Percentiles rank a stretch among this genome's conserved stretches.
These are phyloP conservation scores for Sebastes schlegelii DNA, from an alignment of 2,113 vertebrate genomes.

Conservation along the genomic window DNA sequence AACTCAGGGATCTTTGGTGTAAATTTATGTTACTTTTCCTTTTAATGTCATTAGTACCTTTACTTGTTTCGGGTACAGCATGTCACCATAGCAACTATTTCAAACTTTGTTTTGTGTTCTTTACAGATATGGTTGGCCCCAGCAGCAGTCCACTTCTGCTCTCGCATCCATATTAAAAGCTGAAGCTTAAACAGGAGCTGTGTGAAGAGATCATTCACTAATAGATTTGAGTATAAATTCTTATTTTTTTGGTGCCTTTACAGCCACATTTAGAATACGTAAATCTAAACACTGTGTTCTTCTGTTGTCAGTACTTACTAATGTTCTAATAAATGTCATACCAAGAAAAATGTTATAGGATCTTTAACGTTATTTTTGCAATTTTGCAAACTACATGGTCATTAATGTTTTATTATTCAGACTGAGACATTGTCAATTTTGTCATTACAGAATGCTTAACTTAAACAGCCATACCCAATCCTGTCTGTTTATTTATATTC, in stretches of 20 bases:
- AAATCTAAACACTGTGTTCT: not conserved
- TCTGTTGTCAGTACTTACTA: not conserved
- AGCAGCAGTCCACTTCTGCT: conserved; percentile 75
- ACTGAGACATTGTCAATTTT: not conserved
- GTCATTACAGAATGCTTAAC: not conserved
- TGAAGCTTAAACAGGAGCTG: conserved; percentile 1
- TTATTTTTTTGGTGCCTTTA: not conserved
- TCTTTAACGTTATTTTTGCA: not conserved
- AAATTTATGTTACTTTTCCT: conserved; percentile 12
- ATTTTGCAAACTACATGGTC: not conserved
- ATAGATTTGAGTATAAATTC: not conserved
- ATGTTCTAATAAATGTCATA: conserved; percentile 16
- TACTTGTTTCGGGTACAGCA: not conserved
- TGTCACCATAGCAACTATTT: not conserved
- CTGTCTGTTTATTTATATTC: not conserved
- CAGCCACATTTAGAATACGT: not conserved
- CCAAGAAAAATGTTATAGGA: not conserved
- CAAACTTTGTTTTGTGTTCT: conserved; percentile 33
- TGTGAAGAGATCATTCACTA: not conserved
- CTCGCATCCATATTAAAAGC: conserved; percentile 56
- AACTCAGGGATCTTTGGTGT: conserved; percentile 48
- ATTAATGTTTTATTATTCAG: not conserved
- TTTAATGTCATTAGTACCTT: conserved; percentile 19
- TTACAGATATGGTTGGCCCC: conserved; percentile 81
- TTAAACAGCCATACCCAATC: not conserved